Evolutionary conservation across 2,888 invertebrate genomes (phyloP), one percentile per base, ranked within the genome.

Genomic region (Spilosoma lubricipeda): DNA sequence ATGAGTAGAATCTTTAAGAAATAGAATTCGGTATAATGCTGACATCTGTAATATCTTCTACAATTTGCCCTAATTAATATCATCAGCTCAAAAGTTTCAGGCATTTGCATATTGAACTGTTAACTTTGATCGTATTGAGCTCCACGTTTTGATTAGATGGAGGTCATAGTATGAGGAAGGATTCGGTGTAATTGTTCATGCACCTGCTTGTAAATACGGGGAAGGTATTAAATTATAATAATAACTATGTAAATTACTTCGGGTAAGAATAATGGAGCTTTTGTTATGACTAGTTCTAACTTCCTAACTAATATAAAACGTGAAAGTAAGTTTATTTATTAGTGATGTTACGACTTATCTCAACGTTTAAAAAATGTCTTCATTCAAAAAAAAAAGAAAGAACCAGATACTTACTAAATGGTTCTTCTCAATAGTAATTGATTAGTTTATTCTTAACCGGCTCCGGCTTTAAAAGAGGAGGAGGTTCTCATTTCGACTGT

Each of bases 81-180:
- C 70, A 76, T 85, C 85, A 85, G 79, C 73, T 80, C 69, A 76
- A 75, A 89, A 89, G 83, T 90, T 89, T 74, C 30, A 75, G 81
- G 74, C 85, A 89, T 90, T 90, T 87, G 90, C 90, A 90, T 89
- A 79, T 64, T 73, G 86, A 86, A 88, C 85, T 87, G 84, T 80
- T 82, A 86, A 87, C 81, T 88, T 88, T 64, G 80, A 82, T 80
- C 76, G 73, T 85, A 85, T 73, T 36, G 65, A 71, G 78, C 81
- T 84, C 81, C 71, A 81, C 77, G 78, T 86, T 85, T 86, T 86
- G 86, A 89, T 86, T 82, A 79, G 80, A 68, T 70, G 70, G 66
- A 82, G 87, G 86, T 83, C 80, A 80, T 30, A 70, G 70, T 42
- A 73, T 71, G 75, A 79, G 74, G 76, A 76, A 74, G 72, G 79